phyloP scores from a whole-genome alignment of 1,140 invertebrate genomes.

The Lepidostoma basale region DNA sequence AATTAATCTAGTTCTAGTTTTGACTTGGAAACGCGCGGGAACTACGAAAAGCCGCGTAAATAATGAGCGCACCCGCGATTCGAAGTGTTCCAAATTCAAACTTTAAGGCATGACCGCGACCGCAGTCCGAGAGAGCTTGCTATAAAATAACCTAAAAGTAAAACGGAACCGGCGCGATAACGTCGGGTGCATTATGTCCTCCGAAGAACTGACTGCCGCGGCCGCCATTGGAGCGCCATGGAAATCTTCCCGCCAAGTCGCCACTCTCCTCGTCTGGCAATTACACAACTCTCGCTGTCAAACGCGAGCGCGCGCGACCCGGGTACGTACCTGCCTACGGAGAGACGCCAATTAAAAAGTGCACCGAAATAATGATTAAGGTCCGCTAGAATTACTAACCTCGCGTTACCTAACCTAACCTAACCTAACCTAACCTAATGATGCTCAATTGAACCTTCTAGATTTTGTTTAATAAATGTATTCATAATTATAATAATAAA shows the following conservation, averaged over 20 bases:
- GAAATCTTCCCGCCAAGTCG: no score
- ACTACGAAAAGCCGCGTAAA: no score
- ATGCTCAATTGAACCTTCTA: no score
- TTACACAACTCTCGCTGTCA: constrained; percentile 5
- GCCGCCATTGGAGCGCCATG: constrained; percentile 13
- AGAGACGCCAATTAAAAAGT: no score
- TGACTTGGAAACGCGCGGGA: no score
- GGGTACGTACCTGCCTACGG: not conserved
- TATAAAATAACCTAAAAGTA: constrained; percentile 31
- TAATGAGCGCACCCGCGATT: not conserved
- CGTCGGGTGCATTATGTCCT: constrained; percentile 33
- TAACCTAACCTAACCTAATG: no score
- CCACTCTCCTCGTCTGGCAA: constrained; percentile 6
- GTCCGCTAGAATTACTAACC: no score
- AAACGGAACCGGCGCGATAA: constrained; percentile 29
- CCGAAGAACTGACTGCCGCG: constrained; percentile 9
- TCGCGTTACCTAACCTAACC: no score
- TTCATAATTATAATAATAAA: no score
- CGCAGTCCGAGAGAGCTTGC: constrained; percentile 15
- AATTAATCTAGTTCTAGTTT: no score
- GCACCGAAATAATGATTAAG: no score
- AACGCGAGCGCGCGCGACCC: not conserved
- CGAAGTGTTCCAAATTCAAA: constrained; percentile 1
- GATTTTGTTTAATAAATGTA: no score
- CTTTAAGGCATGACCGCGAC: constrained; percentile 22